A percentile compares a stretch with the other conserved stretches of the same genome.
Evolutionary conservation across 2,888 invertebrate genomes (phyloP).

Genomic region (Harmothoe impar): DNA sequence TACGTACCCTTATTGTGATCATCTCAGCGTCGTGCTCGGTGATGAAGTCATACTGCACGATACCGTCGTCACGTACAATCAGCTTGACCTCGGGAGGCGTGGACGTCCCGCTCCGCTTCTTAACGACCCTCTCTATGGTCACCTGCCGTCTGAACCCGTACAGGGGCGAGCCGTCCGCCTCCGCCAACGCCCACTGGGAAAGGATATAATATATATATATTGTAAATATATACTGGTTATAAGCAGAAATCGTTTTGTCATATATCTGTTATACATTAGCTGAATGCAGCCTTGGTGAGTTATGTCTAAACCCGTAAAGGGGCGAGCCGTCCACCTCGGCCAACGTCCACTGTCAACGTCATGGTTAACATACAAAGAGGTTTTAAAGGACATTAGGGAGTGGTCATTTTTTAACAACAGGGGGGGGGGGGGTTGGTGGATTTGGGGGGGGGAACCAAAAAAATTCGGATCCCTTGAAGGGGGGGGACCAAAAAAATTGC

Average conservation of each 20-base stretch:
- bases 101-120: conserved; percentile 56
- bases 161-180: conserved; percentile 92
- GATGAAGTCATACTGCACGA: conserved; percentile 75
- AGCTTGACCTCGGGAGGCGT: conserved; percentile 70
- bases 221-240: conserved; percentile 2
- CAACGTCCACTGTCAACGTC: conserved; percentile 92
- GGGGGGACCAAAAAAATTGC: too few species aligned
- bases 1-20: conserved; percentile 74
- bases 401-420: too few species aligned
- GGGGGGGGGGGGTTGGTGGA: too few species aligned
- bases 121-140: conserved; percentile 63
- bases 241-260: conserved; percentile 12
- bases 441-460: too few species aligned
- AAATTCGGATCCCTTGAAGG: too few species aligned
- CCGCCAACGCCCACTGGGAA: conserved; percentile 91
- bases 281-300: too few species aligned
- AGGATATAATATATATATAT: background rate
- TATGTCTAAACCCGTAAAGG: conserved; percentile 70
- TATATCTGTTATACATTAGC: too few species aligned
- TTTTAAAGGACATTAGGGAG: too few species aligned
- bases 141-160: conserved; percentile 69
- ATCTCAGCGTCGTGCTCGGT: conserved; percentile 71
- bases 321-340: conserved; percentile 94
- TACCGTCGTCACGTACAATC: conserved; percentile 75
- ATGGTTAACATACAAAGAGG: too few species aligned